Conservation (phyloP, 2,888 invertebrate genomes). For the Ichneumon xanthorius region DNA sequence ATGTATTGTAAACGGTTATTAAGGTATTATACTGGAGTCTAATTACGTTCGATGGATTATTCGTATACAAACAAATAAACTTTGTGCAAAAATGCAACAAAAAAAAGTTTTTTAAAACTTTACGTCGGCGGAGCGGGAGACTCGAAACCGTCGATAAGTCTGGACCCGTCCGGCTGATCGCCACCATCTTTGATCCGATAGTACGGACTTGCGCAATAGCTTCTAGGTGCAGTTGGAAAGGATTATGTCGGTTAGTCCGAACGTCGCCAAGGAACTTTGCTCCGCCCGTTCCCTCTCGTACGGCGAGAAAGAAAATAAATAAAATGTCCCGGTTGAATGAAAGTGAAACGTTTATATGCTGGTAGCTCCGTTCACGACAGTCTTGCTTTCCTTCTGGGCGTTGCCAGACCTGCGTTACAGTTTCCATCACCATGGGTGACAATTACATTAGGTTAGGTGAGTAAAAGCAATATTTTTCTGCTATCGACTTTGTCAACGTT, state of each 20-base stretch:
- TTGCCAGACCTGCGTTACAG: constrained; percentile 65
- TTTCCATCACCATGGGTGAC: constrained; percentile 77
- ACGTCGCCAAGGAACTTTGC: constrained; percentile 5
- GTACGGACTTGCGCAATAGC: constrained; percentile 58
- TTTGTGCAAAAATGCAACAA: neutral
- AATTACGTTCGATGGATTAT: constrained; percentile 7
- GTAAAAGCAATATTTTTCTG: constrained; percentile 66
- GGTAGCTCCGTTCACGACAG: constrained; percentile 63
- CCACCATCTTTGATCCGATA: neutral
- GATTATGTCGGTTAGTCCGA: neutral
- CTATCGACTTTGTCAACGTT: neutral
- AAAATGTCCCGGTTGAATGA: constrained; percentile 75
- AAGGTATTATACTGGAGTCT: neutral
- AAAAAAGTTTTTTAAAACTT: neutral
- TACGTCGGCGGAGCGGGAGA: neutral
- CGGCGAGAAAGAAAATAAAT: constrained; percentile 59
- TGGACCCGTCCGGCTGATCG: too few relatives aligned
- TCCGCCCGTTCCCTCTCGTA: constrained; percentile 13
- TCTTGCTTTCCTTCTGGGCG: constrained; percentile 76
- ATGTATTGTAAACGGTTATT: constrained; percentile 15
- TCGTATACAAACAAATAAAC: constrained; percentile 44
- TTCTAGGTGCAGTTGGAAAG: constrained; percentile 49
- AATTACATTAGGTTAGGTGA: constrained; percentile 82
- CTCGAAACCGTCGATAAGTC: too few relatives aligned
- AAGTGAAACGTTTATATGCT: constrained; percentile 78